A percentile compares a stretch with the other conserved stretches of the same genome.
Evolutionary conservation across 1,140 invertebrate genomes (phyloP).

Genomic region (Drosophila nebulosa): DNA sequence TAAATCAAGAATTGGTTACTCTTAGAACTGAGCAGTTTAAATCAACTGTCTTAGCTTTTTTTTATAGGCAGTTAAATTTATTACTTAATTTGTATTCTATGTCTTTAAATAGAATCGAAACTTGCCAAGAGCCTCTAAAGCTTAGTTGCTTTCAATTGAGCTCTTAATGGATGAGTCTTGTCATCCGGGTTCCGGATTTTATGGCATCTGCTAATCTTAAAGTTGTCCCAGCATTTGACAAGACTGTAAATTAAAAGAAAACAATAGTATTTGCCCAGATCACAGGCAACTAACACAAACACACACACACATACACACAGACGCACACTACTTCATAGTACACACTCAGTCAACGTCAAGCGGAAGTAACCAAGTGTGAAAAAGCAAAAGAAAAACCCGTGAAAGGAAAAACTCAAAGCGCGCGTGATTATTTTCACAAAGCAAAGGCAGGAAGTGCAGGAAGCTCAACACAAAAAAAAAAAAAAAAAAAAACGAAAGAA

Average conservation of each 20-base stretch:
- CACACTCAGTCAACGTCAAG: conserved; percentile 16
- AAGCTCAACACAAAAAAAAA: conserved; percentile 31
- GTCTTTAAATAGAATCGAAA: neutral
- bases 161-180: neutral
- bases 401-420: conserved; percentile 57
- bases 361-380: conserved; percentile 78
- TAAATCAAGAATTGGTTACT: too few relatives aligned
- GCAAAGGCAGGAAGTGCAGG: conserved; percentile 64
- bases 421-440: conserved; percentile 78
- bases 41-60: too few relatives aligned
- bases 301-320: neutral
- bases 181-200: neutral
- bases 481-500: conserved; percentile 1
- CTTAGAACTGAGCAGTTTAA: too few relatives aligned
- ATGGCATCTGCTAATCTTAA: neutral
- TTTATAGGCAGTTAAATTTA: too few relatives aligned
- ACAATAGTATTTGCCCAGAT: conserved; percentile 58
- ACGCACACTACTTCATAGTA: neutral
- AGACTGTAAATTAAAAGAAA: conserved; percentile 72
- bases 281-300: conserved; percentile 1
- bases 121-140: neutral
- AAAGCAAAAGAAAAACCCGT: conserved; percentile 65
- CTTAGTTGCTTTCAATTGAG: neutral
- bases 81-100: too few relatives aligned
- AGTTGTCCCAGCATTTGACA: conserved; percentile 20